Evolutionary conservation across 2,797 vertebrate species (phyloP).

Genomic region (Netta rufina): DNA sequence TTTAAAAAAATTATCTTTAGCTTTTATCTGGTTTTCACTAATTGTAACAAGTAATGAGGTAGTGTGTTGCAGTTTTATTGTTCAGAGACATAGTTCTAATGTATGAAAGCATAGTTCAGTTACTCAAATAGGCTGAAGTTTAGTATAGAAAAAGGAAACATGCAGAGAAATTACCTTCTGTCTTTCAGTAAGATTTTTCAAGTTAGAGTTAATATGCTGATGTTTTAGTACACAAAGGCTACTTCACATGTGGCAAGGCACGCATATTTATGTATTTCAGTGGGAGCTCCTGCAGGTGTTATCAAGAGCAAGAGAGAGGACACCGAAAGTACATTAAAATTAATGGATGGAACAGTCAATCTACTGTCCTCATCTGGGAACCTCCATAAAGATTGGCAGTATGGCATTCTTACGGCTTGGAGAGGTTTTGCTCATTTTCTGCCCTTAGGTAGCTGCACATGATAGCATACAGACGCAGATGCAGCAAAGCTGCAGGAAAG

Average conservation of each 20-base stretch:
- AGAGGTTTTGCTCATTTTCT: constrained; percentile 29
- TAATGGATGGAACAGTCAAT: constrained; percentile 18
- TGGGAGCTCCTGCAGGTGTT: not conserved
- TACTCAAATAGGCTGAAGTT: not conserved
- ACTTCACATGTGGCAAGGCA: constrained; percentile 41
- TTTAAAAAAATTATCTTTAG: not conserved
- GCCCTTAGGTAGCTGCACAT: constrained; percentile 54
- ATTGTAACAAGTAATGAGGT: not conserved
- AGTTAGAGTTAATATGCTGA: not conserved
- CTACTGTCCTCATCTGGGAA: constrained; percentile 16
- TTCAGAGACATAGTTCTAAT: constrained; percentile 27
- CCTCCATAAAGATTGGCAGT: not conserved
- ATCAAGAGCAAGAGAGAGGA: not conserved
- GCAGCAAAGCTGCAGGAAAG: constrained; percentile 73
- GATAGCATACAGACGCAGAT: constrained; percentile 57
- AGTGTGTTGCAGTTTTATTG: not conserved
- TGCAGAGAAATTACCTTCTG: constrained; percentile 38
- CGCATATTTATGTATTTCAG: not conserved
- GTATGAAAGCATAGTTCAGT: constrained; percentile 10
- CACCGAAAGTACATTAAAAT: not conserved
- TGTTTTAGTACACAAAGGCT: not conserved
- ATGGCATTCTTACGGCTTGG: constrained; percentile 24
- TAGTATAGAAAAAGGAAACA: constrained; percentile 24
- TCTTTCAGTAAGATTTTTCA: constrained; percentile 11
- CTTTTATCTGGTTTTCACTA: constrained; percentile 24